A percentile compares a stretch with the other conserved stretches of the same genome.
phyloP scores from a whole-genome alignment of 2,888 invertebrate species.

The Clostera curtula region DNA sequence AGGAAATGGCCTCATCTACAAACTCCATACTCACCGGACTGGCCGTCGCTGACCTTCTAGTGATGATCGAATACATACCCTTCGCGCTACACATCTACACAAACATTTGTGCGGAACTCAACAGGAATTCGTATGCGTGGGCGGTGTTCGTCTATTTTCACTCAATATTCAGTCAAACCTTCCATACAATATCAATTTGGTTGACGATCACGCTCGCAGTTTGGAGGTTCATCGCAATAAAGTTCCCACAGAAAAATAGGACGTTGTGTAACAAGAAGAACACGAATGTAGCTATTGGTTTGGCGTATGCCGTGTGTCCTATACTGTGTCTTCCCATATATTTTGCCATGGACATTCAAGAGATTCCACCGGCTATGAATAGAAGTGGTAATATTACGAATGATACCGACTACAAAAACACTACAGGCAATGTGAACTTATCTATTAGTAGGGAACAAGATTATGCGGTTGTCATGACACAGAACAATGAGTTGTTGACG shows the following conservation, averaged over 20 bases:
- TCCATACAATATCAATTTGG: conserved; percentile 94
- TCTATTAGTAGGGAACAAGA: conserved; percentile 59
- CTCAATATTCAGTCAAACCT: conserved; percentile 90
- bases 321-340: conserved; percentile 89
- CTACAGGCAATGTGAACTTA: conserved; percentile 29
- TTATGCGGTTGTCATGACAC: conserved; percentile 80
- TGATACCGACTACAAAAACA: conserved; percentile 33
- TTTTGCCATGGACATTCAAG: conserved; percentile 82
- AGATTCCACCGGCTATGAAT: conserved; percentile 32
- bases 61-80: conserved; percentile 95
- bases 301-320: conserved; percentile 87
- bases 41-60: conserved; percentile 93
- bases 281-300: conserved; percentile 83
- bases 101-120: conserved; percentile 62
- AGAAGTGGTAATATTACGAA: no score
- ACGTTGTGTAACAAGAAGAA: conserved; percentile 87
- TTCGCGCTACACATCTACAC: conserved; percentile 88
- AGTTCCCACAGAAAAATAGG: conserved; percentile 87
- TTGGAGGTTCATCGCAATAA: conserved; percentile 92
- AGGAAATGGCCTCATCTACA: conserved; percentile 93
- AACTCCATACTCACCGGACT: conserved; percentile 94
- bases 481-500: conserved; percentile 76
- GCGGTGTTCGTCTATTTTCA: conserved; percentile 90
- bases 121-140: conserved; percentile 80
- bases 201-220: conserved; percentile 93